phyloP scores from a whole-genome alignment of 2,888 invertebrate species.

The Leptinotarsa rubiginosa region DNA sequence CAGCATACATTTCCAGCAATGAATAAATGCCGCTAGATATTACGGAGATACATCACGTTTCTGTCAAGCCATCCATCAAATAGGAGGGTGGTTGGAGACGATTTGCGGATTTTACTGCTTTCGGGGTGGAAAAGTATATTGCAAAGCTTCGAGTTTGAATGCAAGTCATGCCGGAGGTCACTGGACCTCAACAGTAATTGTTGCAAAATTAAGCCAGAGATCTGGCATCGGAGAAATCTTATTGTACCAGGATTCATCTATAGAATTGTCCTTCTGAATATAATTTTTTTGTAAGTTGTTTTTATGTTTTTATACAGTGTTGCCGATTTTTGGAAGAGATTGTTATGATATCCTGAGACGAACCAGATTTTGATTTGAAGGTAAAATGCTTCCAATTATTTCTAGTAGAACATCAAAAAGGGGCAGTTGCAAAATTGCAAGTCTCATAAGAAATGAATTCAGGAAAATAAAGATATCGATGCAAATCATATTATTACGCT shows the following conservation, averaged over 20 bases:
- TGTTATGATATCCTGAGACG: too few species aligned
- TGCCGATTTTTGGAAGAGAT: too few species aligned
- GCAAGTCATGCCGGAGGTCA: constrained; percentile 36
- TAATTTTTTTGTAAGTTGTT: too few species aligned
- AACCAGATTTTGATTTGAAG: too few species aligned
- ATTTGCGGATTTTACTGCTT: background rate
- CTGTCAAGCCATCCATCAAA: constrained; percentile 52
- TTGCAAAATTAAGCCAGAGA: background rate
- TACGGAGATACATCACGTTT: constrained; percentile 57
- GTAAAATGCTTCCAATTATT: too few species aligned
- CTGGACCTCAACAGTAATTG: constrained; percentile 8
- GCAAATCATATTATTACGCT: too few species aligned
- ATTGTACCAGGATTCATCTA: background rate
- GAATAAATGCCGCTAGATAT: constrained; percentile 59
- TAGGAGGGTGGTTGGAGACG: constrained; percentile 35
- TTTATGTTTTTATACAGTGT: too few species aligned
- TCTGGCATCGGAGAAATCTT: background rate
- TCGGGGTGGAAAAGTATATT: background rate
- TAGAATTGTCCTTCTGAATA: background rate
- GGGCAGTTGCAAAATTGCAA: too few species aligned
- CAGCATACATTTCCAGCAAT: constrained; percentile 59
- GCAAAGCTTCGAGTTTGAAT: constrained; percentile 27
- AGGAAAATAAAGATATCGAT: too few species aligned
- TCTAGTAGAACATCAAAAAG: too few species aligned
- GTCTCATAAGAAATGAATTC: too few species aligned